Evolutionary conservation across 2,888 invertebrate species (phyloP).

Genomic region (Euclidia mi): DNA sequence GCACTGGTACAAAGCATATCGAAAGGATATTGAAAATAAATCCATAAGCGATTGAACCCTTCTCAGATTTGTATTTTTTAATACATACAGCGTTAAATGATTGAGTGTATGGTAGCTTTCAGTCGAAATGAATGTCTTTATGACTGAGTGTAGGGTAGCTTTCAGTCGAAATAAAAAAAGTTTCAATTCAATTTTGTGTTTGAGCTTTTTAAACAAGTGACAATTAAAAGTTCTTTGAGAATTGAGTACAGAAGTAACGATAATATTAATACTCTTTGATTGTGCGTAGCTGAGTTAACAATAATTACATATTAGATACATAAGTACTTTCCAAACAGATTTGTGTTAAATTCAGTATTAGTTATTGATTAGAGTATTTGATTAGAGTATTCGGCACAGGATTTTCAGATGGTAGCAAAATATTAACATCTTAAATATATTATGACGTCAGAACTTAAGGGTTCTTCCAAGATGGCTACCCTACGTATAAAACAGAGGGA

Average conservation of each 20-base stretch:
- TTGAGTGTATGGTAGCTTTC: slow-evolving; percentile 23
- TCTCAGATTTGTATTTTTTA: slow-evolving; percentile 11
- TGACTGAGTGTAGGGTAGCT: slow-evolving; percentile 14
- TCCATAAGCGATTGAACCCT: slow-evolving; percentile 32
- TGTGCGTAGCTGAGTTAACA: too few species aligned
- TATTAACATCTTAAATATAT: too few species aligned
- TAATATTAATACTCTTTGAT: slow-evolving; percentile 22
- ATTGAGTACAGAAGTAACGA: slow-evolving; percentile 24
- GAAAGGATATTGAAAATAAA: too few species aligned
- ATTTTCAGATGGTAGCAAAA: too few species aligned
- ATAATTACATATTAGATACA: too few species aligned
- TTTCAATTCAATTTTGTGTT: slow-evolving; percentile 15
- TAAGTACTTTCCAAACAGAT: too few species aligned
- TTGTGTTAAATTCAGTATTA: too few species aligned
- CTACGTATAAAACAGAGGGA: background rate
- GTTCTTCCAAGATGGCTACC: too few species aligned
- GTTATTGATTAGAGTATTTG: too few species aligned
- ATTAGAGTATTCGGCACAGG: too few species aligned
- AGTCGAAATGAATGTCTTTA: slow-evolving; percentile 32
- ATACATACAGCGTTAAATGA: slow-evolving; percentile 5
- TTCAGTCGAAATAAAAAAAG: slow-evolving; percentile 38
- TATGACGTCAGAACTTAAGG: too few species aligned
- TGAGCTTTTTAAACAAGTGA: slow-evolving; percentile 24
- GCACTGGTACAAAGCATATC: slow-evolving; percentile 44
- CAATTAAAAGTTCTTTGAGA: slow-evolving; percentile 39